Percentiles rank a stretch among this genome's conserved stretches.
These are phyloP conservation scores for Chironomus striatipennis DNA, from an alignment of 1,140 invertebrate species.

Conservation along the genomic window DNA sequence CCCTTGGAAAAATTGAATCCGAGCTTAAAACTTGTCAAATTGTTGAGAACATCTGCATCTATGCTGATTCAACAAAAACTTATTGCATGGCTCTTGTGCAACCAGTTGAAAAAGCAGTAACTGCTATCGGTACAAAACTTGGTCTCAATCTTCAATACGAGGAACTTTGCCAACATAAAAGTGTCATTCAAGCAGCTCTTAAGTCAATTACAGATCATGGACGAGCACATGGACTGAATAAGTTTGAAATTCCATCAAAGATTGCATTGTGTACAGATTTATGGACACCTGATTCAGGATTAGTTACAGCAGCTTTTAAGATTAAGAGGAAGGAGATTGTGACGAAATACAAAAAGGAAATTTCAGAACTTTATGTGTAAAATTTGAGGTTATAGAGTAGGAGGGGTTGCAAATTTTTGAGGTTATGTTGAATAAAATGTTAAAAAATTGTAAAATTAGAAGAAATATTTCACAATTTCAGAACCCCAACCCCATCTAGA, in stretches of 20 bases:
- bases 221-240: constrained; percentile 66
- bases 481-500: no score
- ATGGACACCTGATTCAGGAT: constrained; percentile 87
- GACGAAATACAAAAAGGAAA: constrained; percentile 73
- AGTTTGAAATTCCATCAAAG: constrained; percentile 79
- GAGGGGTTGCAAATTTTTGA: no score
- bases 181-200: constrained; percentile 68
- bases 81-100: constrained; percentile 87
- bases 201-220: constrained; percentile 69
- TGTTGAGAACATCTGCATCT: constrained; percentile 95
- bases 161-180: constrained; percentile 60
- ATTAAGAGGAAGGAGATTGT: constrained; percentile 87
- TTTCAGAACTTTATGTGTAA: constrained; percentile 73
- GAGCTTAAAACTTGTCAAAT: constrained; percentile 86
- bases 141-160: constrained; percentile 57
- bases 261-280: constrained; percentile 76
- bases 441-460: no score
- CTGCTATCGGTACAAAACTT: constrained; percentile 55
- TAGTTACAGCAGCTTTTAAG: constrained; percentile 93
- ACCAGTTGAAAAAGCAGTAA: constrained; percentile 65
- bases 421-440: no score
- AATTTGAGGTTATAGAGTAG: neutral
- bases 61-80: constrained; percentile 75
- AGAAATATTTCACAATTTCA: no score
- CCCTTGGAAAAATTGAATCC: constrained; percentile 83